Evolutionary conservation across 2,113 vertebrate species (phyloP).

Genomic region (Trichechus manatus): DNA sequence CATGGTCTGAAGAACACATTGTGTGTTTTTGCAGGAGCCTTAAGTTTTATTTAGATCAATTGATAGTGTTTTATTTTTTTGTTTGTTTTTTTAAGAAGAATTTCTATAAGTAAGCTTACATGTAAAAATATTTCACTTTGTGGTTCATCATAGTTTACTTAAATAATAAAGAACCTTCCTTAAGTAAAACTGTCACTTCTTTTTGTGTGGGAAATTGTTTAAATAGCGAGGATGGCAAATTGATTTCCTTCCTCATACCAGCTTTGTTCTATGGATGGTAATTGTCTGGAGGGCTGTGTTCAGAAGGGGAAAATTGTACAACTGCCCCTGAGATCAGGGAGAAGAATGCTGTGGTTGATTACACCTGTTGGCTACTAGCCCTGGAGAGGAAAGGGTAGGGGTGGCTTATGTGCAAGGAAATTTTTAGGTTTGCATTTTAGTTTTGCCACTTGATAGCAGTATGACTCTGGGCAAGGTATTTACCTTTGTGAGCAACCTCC

Average conservation of each 20-base stretch:
- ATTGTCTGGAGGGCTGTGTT: background rate
- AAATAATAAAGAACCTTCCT: background rate
- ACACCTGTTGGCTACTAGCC: background rate
- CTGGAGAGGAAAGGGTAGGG: background rate
- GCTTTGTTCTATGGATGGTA: background rate
- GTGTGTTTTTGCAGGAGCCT: background rate
- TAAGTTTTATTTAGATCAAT: constrained; percentile 15
- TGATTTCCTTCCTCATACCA: constrained; percentile 10
- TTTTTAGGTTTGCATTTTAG: constrained; percentile 5
- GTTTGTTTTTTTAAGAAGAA: background rate
- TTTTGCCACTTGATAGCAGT: background rate
- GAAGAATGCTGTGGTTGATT: constrained; percentile 32
- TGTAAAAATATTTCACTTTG: constrained; percentile 19
- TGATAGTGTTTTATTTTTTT: background rate
- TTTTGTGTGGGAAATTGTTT: constrained; percentile 6
- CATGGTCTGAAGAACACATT: background rate
- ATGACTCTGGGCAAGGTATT: background rate
- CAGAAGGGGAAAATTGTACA: background rate
- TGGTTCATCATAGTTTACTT: constrained; percentile 29
- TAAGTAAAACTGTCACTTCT: constrained; percentile 20
- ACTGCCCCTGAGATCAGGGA: background rate
- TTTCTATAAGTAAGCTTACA: background rate
- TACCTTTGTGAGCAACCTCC: background rate
- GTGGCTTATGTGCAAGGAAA: background rate
- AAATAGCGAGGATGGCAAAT: constrained; percentile 6